Evolutionary conservation across 2,113 vertebrate species (phyloP).

Genomic region (Puffinus mauretanicus): DNA sequence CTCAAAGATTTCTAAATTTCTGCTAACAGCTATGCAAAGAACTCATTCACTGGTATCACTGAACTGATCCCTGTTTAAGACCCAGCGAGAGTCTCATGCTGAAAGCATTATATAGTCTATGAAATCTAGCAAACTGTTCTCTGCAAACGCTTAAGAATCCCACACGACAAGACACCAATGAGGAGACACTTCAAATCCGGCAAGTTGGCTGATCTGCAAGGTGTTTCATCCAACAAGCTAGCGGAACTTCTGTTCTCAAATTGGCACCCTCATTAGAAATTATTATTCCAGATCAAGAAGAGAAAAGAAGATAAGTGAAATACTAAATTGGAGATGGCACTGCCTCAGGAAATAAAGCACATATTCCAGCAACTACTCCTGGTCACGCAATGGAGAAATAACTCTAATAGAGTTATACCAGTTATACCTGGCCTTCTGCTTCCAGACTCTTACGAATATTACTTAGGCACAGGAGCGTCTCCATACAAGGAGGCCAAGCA

Average conservation of each 20-base stretch:
- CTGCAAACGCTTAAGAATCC: background rate
- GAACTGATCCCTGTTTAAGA: too few relatives aligned
- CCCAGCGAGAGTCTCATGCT: rapidly evolving
- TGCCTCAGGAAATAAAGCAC: background rate
- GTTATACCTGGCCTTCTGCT: background rate
- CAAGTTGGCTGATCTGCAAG: background rate
- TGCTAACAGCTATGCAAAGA: background rate
- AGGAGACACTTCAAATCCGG: background rate
- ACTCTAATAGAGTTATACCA: background rate
- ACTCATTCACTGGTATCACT: background rate
- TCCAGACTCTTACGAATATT: background rate
- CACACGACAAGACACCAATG: rapidly evolving
- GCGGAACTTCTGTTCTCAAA: background rate
- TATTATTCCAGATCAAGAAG: background rate
- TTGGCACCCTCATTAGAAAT: background rate
- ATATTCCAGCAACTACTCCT: background rate
- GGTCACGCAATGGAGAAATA: rapidly evolving
- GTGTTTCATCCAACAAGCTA: background rate
- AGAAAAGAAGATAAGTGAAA: background rate
- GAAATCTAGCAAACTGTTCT: background rate
- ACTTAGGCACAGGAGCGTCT: background rate
- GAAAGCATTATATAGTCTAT: rapidly evolving
- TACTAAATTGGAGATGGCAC: background rate
- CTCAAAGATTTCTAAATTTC: background rate
- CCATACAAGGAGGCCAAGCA: background rate